Conservation (phyloP, 2,797 vertebrate genomes). For the Rhyacichthys aspro region DNA sequence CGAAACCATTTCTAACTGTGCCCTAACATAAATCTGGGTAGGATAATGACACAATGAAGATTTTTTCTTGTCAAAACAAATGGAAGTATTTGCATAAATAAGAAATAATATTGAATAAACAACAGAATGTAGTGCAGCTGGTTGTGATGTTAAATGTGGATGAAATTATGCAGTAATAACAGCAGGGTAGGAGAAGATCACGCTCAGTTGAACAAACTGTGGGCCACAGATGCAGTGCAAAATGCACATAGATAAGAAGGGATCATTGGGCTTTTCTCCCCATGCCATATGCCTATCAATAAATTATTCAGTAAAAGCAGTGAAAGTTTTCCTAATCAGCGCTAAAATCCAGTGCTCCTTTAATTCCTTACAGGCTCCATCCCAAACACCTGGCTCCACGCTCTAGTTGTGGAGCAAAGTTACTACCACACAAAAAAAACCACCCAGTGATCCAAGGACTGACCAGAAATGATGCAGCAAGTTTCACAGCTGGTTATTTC, state of each 20-base stretch:
- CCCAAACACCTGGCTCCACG: slow-evolving; percentile 23
- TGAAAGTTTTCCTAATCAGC: slow-evolving; percentile 61
- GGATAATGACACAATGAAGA: slow-evolving; percentile 23
- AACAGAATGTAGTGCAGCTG: slow-evolving; percentile 35
- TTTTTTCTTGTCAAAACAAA: slow-evolving; percentile 24
- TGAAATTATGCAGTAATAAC: slow-evolving; percentile 31
- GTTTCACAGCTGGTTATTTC: too few species aligned
- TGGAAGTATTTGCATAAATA: slow-evolving; percentile 19
- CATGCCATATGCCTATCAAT: slow-evolving; percentile 77
- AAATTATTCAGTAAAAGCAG: slow-evolving; percentile 75
- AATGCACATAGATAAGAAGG: slow-evolving; percentile 30
- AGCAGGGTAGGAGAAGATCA: slow-evolving; percentile 24
- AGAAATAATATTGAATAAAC: slow-evolving; percentile 31
- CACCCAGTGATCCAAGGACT: not conserved
- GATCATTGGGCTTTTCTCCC: slow-evolving; percentile 55
- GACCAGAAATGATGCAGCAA: not conserved
- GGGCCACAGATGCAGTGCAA: slow-evolving; percentile 31
- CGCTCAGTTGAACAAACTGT: slow-evolving; percentile 31
- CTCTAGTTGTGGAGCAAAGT: slow-evolving; percentile 1
- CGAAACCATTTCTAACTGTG: slow-evolving; percentile 15
- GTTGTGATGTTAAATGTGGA: slow-evolving; percentile 43
- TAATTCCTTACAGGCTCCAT: slow-evolving; percentile 7
- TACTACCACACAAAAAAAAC: not conserved
- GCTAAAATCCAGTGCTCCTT: slow-evolving; percentile 27
- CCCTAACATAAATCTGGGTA: slow-evolving; percentile 45